Percentiles rank a stretch among this genome's conserved stretches.
Conservation (phyloP, 2,888 invertebrate species). For the Hypolimnas misippus region DNA sequence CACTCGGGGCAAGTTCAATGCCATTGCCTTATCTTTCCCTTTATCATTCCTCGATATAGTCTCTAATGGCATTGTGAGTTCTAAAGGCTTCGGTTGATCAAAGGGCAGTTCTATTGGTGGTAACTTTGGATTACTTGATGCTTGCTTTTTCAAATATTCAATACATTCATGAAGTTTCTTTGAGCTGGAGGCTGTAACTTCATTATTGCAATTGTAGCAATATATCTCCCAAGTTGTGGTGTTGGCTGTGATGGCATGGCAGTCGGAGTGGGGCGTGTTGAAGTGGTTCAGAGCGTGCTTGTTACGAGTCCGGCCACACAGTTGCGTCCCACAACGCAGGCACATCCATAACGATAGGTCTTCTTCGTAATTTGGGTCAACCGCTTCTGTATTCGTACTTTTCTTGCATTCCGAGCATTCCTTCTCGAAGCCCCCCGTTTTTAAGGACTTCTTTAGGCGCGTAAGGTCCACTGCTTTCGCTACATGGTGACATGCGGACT, state of each 20-base stretch:
- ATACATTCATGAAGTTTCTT: conserved; percentile 90
- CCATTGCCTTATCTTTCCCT: conserved; percentile 66
- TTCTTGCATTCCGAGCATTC: conserved; percentile 86
- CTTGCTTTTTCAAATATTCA: conserved; percentile 87
- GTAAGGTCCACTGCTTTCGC: conserved; percentile 87
- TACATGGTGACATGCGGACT: conserved; percentile 87
- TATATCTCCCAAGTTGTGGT: conserved; percentile 89
- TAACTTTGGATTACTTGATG: conserved; percentile 59
- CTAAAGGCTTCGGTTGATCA: conserved; percentile 44
- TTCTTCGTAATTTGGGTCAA: conserved; percentile 78
- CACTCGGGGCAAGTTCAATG: conserved; percentile 80
- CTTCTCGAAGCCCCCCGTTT: conserved; percentile 75
- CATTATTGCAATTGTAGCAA: conserved; percentile 91
- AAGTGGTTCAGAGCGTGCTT: conserved; percentile 90
- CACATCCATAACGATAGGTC: conserved; percentile 89
- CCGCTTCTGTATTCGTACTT: conserved; percentile 65
- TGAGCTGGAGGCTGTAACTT: conserved; percentile 84
- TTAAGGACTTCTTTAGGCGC: conserved; percentile 84
- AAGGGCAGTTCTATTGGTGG: conserved; percentile 63
- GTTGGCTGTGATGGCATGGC: conserved; percentile 89
- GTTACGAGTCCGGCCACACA: conserved; percentile 88
- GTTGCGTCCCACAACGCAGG: conserved; percentile 90
- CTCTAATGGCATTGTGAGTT: conserved; percentile 55
- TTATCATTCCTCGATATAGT: conserved; percentile 62
- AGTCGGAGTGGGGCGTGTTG: conserved; percentile 89